A percentile compares a stretch with the other conserved stretches of the same genome.
phyloP scores from a whole-genome alignment of 2,113 vertebrate species.

The Probosciger aterrimus region DNA sequence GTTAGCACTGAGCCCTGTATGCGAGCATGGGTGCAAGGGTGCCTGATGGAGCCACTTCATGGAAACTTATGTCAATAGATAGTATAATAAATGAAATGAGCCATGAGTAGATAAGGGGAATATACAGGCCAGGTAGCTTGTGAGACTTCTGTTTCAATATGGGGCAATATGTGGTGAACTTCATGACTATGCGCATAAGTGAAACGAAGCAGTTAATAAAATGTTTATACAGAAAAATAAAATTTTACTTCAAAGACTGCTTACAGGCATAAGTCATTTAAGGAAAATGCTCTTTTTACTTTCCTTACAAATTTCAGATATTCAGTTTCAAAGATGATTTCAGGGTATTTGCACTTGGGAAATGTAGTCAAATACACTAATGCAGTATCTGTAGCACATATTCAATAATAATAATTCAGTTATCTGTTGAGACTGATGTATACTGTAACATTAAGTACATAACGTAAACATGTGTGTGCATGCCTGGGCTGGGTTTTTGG shows the following conservation, averaged over 20 bases:
- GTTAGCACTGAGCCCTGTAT: neutral
- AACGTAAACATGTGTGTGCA: rapidly evolving
- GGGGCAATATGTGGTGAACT: neutral
- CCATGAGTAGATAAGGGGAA: neutral
- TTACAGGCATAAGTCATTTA: neutral
- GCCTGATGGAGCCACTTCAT: neutral
- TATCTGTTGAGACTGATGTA: neutral
- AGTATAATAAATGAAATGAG: neutral
- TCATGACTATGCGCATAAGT: neutral
- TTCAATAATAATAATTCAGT: neutral
- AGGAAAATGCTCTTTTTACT: neutral
- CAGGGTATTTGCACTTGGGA: neutral
- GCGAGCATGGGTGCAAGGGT: neutral
- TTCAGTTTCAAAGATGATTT: neutral
- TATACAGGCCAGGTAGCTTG: neutral
- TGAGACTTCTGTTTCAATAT: neutral
- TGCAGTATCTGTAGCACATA: neutral
- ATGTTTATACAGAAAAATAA: neutral
- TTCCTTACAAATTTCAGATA: neutral
- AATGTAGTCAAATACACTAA: neutral
- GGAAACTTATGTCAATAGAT: neutral
- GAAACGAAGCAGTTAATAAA: neutral
- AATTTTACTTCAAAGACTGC: neutral
- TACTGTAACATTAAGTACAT: neutral
- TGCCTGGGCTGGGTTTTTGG: neutral